Evolutionary conservation across 2,888 invertebrate genomes (phyloP), one percentile per base, ranked within the genome.

Genomic region (Balanococcus diminutus): DNA sequence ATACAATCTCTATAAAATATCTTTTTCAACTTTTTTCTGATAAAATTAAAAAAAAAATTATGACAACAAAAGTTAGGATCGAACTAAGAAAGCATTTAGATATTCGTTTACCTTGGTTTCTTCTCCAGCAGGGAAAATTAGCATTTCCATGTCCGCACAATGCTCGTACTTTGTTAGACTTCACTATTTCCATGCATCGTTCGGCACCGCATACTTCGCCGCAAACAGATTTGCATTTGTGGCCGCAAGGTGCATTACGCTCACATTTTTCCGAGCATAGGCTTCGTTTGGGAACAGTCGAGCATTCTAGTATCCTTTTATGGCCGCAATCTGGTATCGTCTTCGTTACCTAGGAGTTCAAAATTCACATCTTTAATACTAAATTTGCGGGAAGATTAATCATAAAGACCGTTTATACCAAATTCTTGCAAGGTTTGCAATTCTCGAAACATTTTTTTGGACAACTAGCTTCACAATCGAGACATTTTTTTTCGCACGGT

Each of bases 371-470:
- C n/a, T n/a, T n/a, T n/a, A n/a, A n/a, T 14, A 6, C n/a, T 6
- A 0, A 19, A 72, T 16, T 16, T 14, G 1, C 0, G n/a, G n/a
- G 1, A 14, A 72, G n/a, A 72, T 2, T n/a, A n/a, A n/a, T 31
- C 11, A 0, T 8, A 1, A 0, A 0, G 0, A 72, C 31, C 31
- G 9, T 51, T 36, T 31, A 11, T n/a, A 22, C 72, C 83, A 87
- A 81, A 8, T 46, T 46, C 14, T 79, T 25, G 72, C 86, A 86
- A 4, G 86, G 86, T 28, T 32, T 16, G 19, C 88, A 92, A 92
- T 0, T 90, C 89, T 89, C 92, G 92, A 6, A 89, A 89, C 88
- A 92, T 92, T 0, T 90, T 89, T 89, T 92, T 92, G 6, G 89
- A 89, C 46, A 91, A 89, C n/a, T 89, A 87, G 25, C 32, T 87